phyloP scores from a whole-genome alignment of 2,113 vertebrate genomes.

The Alectura lathami region DNA sequence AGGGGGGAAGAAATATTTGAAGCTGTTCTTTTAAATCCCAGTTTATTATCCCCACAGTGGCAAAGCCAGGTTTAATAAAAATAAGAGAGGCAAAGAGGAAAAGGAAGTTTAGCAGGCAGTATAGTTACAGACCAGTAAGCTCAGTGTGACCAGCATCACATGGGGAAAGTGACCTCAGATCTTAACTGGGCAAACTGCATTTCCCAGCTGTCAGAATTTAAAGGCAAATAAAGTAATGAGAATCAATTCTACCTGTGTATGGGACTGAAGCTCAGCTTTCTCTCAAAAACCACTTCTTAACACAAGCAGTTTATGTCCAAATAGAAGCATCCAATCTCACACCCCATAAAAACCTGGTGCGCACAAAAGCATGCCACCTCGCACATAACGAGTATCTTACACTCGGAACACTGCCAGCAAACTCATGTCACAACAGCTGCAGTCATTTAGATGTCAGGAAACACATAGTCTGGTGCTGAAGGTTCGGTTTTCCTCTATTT shows the following conservation, averaged over 20 bases:
- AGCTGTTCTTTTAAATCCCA: neutral
- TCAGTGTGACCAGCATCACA: neutral
- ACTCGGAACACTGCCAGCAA: neutral
- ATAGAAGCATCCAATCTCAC: neutral
- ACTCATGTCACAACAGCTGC: accelerated
- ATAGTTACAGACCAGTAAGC: neutral
- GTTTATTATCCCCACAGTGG: neutral
- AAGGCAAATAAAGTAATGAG: neutral
- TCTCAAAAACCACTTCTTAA: neutral
- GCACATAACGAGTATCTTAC: accelerated
- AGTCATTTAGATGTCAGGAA: neutral
- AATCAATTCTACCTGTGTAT: neutral
- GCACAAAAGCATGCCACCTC: too few relatives aligned
- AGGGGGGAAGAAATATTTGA: accelerated
- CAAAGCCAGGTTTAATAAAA: neutral
- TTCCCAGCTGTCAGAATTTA: neutral
- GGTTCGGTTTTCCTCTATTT: neutral
- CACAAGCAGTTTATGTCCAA: neutral
- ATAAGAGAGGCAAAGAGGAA: neutral
- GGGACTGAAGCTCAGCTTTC: neutral
- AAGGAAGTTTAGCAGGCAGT: neutral
- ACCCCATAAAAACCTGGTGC: neutral
- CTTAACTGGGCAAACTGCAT: neutral
- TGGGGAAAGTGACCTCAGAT: neutral
- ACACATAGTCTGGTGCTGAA: too few relatives aligned